Base-by-base conservation (phyloP, 2,888 invertebrate genomes). In the Omphaloscelis lunosa region DNA sequence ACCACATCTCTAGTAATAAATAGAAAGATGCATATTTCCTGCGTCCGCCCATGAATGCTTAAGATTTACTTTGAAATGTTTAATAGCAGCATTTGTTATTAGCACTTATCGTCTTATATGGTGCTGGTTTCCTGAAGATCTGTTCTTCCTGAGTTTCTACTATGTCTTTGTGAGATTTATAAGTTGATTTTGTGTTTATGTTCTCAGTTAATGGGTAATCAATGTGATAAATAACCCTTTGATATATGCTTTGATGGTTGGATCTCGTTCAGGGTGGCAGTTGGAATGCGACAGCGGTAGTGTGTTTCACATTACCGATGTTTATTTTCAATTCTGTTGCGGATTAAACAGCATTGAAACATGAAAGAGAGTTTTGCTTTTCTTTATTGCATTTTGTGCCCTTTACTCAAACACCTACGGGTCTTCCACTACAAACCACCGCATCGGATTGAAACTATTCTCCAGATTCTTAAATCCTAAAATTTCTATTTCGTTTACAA, bases 1-100 rank as follows among this genome's bases (percentile, higher is more conserved):
- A 39, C 1, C 34, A 41, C 58, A 76, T 27, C 58, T 6, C 51
- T 68, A 76, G 27, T 45, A 29, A 59, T 39, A 82, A 82, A 77
- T 68, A 68, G 23, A 86, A 85, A 90, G 86, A 90, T 90, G 88
- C 89, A 88, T 84, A 85, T 92, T 92, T 92, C 91, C 92, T 90
- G 89, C 87, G 82, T n/a, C 66, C 34, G 48, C 59, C 45, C 23
- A 34, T 68, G 70, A 71, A 80, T 85, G 77, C 72, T 34, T 68
- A 63, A 81, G 51, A 61, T 68, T 81, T 73, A 72, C 83, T 73
- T 83, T 81, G 85, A 83, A 85, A 77, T 73, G 72, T 70, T 82
- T 85, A 71, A 77, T 74, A 59, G 77, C 73, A 45, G 59, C 70
- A 72, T 82, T 84, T 71, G 65, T 79, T 82, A 75, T 75, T 65